Percentiles rank a stretch among this genome's conserved stretches.
Conservation (phyloP, 2,113 vertebrate species). For the Actenoides hombroni region DNA sequence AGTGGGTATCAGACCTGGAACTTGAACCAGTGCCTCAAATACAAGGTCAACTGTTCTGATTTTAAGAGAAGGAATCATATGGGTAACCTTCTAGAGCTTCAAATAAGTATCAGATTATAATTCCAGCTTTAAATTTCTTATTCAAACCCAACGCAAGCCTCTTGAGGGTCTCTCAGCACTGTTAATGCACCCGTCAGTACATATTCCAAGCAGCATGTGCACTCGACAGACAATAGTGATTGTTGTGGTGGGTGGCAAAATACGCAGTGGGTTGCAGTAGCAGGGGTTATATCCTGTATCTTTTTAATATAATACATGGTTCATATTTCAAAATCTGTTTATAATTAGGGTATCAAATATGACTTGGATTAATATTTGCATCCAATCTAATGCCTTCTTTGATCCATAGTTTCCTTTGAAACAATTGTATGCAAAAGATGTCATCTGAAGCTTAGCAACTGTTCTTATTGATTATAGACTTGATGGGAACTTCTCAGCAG, state of each 20-base stretch:
- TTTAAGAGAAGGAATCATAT: neutral
- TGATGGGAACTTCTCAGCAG: conserved; percentile 63
- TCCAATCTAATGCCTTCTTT: conserved; percentile 54
- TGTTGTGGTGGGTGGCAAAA: conserved; percentile 47
- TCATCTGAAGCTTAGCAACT: conserved; percentile 54
- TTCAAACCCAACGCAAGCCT: neutral
- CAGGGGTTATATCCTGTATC: conserved; percentile 56
- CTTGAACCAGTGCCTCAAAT: neutral
- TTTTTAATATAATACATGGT: conserved; percentile 62
- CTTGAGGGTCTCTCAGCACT: neutral
- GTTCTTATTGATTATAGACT: conserved; percentile 58
- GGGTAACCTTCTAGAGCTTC: neutral
- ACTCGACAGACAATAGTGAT: conserved; percentile 32
- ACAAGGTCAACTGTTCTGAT: neutral
- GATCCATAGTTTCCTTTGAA: conserved; percentile 29
- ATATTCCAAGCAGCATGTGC: neutral
- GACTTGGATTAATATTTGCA: conserved; percentile 66
- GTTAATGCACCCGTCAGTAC: neutral
- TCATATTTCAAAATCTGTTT: conserved; percentile 64
- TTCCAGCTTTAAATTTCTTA: neutral
- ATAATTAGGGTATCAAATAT: conserved; percentile 60
- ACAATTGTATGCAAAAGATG: neutral
- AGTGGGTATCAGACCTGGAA: neutral
- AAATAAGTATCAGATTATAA: neutral
- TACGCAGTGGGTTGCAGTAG: conserved; percentile 51